Conservation (phyloP, 2,888 invertebrate genomes). For the Lepidonotus clava region DNA sequence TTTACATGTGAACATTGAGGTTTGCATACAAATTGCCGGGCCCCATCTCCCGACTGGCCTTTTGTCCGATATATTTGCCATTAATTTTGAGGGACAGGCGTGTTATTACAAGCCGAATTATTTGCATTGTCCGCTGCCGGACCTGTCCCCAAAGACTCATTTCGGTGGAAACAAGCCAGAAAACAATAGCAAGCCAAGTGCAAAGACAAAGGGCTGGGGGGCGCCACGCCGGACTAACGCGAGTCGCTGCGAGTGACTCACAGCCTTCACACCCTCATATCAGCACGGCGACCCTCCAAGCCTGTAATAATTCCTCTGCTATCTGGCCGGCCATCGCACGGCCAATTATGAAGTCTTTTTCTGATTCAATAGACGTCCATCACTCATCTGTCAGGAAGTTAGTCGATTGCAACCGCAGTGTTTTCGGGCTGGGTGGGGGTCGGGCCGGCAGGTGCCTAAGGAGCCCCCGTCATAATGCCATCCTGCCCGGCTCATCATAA, state of each 20-base stretch:
- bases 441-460: neutral
- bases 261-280: slow-evolving; percentile 8
- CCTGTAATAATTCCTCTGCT: slow-evolving; percentile 28
- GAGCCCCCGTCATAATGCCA: neutral
- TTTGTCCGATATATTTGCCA: slow-evolving; percentile 34
- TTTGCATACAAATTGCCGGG: neutral
- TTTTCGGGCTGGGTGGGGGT: neutral
- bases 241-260: neutral
- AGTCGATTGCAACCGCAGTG: neutral
- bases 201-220: slow-evolving; percentile 29
- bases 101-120: slow-evolving; percentile 19
- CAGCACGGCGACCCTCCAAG: neutral
- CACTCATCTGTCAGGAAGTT: slow-evolving; percentile 14
- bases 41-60: neutral
- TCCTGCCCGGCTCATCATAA: neutral
- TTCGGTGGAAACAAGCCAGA: slow-evolving; percentile 20
- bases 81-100: slow-evolving; percentile 24
- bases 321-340: neutral
- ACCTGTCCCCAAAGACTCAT: slow-evolving; percentile 14
- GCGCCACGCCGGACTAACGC: neutral
- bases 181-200: slow-evolving; percentile 32
- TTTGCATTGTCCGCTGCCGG: slow-evolving; percentile 19
- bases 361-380: slow-evolving; percentile 30
- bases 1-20: neutral
- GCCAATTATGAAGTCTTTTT: slow-evolving; percentile 30